Base-by-base conservation (phyloP, 1,140 invertebrate genomes). In the Achatina immaculata region DNA sequence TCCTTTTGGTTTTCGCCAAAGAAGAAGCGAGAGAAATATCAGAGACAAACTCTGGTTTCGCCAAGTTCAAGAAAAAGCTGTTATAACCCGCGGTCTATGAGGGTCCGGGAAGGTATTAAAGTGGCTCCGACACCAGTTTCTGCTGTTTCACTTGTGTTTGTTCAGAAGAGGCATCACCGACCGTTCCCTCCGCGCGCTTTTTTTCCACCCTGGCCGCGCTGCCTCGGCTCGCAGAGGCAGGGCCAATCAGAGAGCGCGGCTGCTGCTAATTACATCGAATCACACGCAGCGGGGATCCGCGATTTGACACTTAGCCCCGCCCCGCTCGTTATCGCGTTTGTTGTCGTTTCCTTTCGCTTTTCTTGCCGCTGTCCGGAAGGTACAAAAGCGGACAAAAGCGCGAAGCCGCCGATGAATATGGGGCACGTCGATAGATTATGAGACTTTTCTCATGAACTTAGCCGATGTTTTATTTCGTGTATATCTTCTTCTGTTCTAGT, bases 311-410 rank as follows among this genome's bases (percentile, higher is more conserved):
- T 79, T 79, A 28, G 77, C 77, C 66, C 77, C 77, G 77, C 77
- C 77, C 77, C 38, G n/a, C 77, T 79, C 77, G 77, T 79, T 79
- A 79, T 45, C 77, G 77, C 65, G 65, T 79, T 79, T 79, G 77
- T 79, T 69, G 77, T 71, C 65, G 62, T 42, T 78, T 66, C 75
- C 62, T 78, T 78, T 66, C 75, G 45, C 75, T 78, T 78, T 78
- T 76, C 62, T 24, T 42, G 7, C 19, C 55, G 55, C 31, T 31
- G 11, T 75, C 48, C 28, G 16, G 2, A 24, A 6, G 40, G 40
- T 31, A 45, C 31, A 45, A 73, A 45, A 34, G 45, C 31, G 42
- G 11, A 43, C 31, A 43, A 73, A 31, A 43, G 71, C 11, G 7
- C 2, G 7, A 16, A 9, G 40, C 38, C 31, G n/a, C 31, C 31